These are phyloP conservation scores for Phoebastria nigripes DNA, from an alignment of 2,797 vertebrate genomes.

Conservation along the genomic window DNA sequence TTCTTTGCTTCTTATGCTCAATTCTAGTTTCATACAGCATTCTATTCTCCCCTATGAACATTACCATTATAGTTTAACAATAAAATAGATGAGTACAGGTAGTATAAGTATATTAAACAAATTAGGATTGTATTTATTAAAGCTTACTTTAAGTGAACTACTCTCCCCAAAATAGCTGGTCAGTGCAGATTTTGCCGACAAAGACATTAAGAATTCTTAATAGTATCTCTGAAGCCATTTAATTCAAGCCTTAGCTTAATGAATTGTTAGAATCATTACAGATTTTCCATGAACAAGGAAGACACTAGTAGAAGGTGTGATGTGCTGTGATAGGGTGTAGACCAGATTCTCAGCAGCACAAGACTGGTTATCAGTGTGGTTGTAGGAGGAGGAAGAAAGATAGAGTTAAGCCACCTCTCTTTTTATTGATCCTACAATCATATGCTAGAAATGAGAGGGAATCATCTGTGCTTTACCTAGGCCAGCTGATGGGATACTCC, in stretches of 20 bases:
- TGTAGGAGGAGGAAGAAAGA: neutral
- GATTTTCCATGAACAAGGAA: neutral
- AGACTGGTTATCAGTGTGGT: neutral
- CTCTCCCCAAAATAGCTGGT: neutral
- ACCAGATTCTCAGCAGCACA: neutral
- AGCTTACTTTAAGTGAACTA: neutral
- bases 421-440: neutral
- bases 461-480: neutral
- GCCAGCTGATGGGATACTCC: neutral
- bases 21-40: neutral
- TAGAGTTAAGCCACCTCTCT: neutral
- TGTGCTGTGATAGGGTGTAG: neutral
- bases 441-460: neutral
- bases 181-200: neutral
- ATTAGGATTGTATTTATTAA: neutral
- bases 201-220: neutral
- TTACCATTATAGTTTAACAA: neutral
- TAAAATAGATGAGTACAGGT: neutral
- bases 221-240: neutral
- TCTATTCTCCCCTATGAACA: neutral
- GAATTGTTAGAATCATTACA: neutral
- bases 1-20: neutral
- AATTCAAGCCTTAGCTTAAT: neutral
- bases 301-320: neutral
- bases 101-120: neutral